Evolutionary conservation across 2,888 invertebrate species (phyloP).

Genomic region (Diarsia rubi): DNA sequence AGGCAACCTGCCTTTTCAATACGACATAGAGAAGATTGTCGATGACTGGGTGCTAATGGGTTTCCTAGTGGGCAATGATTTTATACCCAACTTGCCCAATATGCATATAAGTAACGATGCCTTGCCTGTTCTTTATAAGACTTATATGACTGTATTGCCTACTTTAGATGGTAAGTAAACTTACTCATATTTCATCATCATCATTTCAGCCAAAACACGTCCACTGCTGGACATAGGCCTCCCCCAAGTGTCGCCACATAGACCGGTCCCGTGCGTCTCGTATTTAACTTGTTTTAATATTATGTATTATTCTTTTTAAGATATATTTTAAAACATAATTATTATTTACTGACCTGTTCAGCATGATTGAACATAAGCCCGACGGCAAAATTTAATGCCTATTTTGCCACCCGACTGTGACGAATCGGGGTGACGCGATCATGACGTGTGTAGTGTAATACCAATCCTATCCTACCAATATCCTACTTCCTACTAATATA

Average conservation of each 20-base stretch:
- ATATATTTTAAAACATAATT: not conserved
- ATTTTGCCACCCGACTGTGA: not conserved
- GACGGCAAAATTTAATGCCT: not conserved
- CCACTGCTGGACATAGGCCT: no score
- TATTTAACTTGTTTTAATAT: not conserved
- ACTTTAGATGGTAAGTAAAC: slow-evolving; percentile 94
- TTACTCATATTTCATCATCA: no score
- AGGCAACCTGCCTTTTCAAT: slow-evolving; percentile 93
- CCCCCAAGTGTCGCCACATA: no score
- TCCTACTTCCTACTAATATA: no score
- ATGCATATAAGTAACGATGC: slow-evolving; percentile 98
- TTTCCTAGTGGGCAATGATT: slow-evolving; percentile 99
- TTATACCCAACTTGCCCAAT: slow-evolving; percentile 98
- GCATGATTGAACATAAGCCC: not conserved
- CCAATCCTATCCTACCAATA: no score
- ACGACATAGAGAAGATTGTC: slow-evolving; percentile 97
- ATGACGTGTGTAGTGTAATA: no score
- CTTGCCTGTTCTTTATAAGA: slow-evolving; percentile 95
- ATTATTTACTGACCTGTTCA: not conserved
- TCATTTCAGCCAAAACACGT: no score
- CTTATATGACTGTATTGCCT: slow-evolving; percentile 96
- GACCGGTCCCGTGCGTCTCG: no score
- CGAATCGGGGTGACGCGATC: no score
- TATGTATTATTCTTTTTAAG: not conserved
- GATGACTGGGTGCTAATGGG: slow-evolving; percentile 99